Evolutionary conservation across 2,113 vertebrate genomes (phyloP).

Genomic region (Cavia porcellus): DNA sequence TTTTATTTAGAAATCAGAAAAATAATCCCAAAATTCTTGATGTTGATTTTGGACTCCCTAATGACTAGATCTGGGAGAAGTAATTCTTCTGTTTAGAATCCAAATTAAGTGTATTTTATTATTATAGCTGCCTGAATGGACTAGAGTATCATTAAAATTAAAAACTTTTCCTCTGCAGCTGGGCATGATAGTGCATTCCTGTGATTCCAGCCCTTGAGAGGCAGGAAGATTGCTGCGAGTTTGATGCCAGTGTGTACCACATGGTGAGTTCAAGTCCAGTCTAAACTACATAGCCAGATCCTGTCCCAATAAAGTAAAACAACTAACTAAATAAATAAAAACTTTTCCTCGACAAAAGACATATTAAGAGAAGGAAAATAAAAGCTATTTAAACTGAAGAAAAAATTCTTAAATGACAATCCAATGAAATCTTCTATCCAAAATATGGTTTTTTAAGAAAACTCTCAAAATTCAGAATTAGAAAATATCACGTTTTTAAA

Average conservation of each 20-base stretch:
- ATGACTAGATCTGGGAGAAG: not conserved
- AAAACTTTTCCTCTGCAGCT: not conserved
- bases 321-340: not conserved
- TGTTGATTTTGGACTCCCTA: not conserved
- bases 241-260: not conserved
- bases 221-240: not conserved
- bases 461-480: not conserved
- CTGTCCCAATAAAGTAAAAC: not conserved
- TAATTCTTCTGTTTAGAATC: not conserved
- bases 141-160: not conserved
- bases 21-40: not conserved
- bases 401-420: slow-evolving; percentile 30
- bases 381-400: not conserved
- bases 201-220: not conserved
- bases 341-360: not conserved
- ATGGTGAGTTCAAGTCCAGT: not conserved
- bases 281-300: not conserved
- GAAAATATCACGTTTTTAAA: not conserved
- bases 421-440: not conserved
- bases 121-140: not conserved
- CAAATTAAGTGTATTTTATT: not conserved
- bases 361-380: not conserved
- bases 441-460: not conserved
- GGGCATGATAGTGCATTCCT: not conserved
- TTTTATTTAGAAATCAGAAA: slow-evolving; percentile 40